Conservation (phyloP, 2,888 invertebrate genomes). For the Lamproptera curius region DNA sequence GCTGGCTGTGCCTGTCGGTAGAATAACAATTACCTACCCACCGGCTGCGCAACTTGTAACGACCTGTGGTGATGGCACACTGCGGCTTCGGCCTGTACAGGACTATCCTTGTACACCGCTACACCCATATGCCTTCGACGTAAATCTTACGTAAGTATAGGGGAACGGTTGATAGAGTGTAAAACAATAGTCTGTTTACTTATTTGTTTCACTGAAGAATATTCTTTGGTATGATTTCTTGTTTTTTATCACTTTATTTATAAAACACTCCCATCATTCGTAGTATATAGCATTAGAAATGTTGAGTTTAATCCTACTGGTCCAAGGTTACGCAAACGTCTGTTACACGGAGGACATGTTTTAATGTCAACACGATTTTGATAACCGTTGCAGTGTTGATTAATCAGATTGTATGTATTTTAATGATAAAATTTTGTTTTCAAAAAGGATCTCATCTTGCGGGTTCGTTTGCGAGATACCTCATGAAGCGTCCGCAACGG, state of each 20-base stretch:
- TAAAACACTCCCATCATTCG: too few relatives aligned
- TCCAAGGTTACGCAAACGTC: too few relatives aligned
- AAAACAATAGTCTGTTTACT: too few relatives aligned
- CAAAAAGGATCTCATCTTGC: slow-evolving; percentile 67
- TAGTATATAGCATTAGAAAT: too few relatives aligned
- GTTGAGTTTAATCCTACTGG: too few relatives aligned
- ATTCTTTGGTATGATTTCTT: too few relatives aligned
- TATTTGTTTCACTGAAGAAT: too few relatives aligned
- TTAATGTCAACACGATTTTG: too few relatives aligned
- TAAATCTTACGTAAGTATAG: slow-evolving; percentile 64
- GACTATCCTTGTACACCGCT: slow-evolving; percentile 70
- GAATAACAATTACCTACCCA: slow-evolving; percentile 82
- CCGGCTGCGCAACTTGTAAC: slow-evolving; percentile 78
- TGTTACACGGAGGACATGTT: too few relatives aligned
- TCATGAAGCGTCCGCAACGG: slow-evolving; percentile 56
- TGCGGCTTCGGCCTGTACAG: slow-evolving; percentile 61
- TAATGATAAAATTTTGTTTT: slow-evolving; percentile 20
- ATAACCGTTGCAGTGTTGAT: too few relatives aligned
- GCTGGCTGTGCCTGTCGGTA: slow-evolving; percentile 83
- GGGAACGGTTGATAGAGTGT: too few relatives aligned
- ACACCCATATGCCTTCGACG: slow-evolving; percentile 63
- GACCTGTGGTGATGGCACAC: slow-evolving; percentile 58
- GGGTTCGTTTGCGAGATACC: slow-evolving; percentile 79
- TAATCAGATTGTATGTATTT: background rate
- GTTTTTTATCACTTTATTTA: too few relatives aligned